These are phyloP conservation scores for Hystrix cristata DNA, from an alignment of 2,113 vertebrate genomes.

Conservation along the genomic window DNA sequence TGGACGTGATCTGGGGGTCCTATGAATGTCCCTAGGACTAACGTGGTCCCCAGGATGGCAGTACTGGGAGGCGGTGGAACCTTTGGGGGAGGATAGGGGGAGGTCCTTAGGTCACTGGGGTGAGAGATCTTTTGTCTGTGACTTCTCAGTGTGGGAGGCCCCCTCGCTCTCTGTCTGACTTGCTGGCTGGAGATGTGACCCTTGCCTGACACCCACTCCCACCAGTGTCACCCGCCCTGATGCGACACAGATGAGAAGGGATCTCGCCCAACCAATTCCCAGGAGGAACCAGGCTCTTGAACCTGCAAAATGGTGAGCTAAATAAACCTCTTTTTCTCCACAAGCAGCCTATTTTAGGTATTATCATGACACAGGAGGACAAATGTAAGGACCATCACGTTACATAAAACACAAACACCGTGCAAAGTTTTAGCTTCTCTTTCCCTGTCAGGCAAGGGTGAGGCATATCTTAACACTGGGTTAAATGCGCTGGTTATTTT, in stretches of 20 bases:
- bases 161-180: neutral
- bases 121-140: neutral
- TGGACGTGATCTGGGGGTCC: too few relatives aligned
- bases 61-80: neutral
- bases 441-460: neutral
- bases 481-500: neutral
- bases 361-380: neutral
- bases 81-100: neutral
- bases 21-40: neutral
- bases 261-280: neutral
- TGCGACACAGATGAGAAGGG: neutral
- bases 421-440: neutral
- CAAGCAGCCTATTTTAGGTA: neutral
- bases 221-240: neutral
- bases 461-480: neutral
- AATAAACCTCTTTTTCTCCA: neutral
- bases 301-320: neutral
- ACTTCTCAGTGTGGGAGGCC: neutral
- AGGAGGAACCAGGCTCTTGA: neutral
- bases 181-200: neutral
- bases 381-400: neutral
- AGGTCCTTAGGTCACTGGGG: neutral
- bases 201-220: too few relatives aligned
- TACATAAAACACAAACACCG: neutral
- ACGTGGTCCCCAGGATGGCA: neutral